phyloP scores from a whole-genome alignment of 2,888 invertebrate genomes.

The Xylophagus ater region DNA sequence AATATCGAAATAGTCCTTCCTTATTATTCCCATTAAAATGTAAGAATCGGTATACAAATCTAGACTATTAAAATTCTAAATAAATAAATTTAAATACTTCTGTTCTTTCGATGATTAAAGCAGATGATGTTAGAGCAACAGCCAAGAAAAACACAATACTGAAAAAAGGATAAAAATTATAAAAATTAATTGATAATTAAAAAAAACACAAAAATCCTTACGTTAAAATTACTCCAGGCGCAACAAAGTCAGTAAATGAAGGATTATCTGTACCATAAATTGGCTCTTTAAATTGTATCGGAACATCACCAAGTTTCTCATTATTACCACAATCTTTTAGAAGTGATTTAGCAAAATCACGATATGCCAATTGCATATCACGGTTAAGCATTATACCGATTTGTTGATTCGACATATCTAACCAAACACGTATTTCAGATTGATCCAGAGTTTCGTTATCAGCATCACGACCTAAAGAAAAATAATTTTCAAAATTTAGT shows the following conservation, averaged over 20 bases:
- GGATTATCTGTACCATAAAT: conserved; percentile 82
- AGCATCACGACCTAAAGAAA: conserved; percentile 52
- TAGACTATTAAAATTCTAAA: too few relatives aligned
- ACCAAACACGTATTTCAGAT: conserved; percentile 79
- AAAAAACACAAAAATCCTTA: conserved; percentile 42
- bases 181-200: not conserved
- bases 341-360: conserved; percentile 69
- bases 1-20: too few relatives aligned
- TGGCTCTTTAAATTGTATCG: conserved; percentile 78
- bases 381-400: conserved; percentile 81
- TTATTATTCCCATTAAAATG: too few relatives aligned
- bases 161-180: conserved; percentile 24
- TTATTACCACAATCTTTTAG: conserved; percentile 65
- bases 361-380: conserved; percentile 74
- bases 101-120: conserved; percentile 80
- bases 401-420: conserved; percentile 94
- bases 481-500: not conserved
- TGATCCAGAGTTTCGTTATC: conserved; percentile 79
- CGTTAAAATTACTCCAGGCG: conserved; percentile 90
- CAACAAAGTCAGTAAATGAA: conserved; percentile 91
- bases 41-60: too few relatives aligned
- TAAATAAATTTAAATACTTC: conserved; percentile 41
- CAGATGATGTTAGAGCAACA: conserved; percentile 85
- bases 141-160: conserved; percentile 95
- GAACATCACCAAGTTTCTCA: conserved; percentile 76